Evolutionary conservation across 1,140 invertebrate species (phyloP), one percentile per base, ranked within the genome.

Genomic region (Drosophila sturtevanti): DNA sequence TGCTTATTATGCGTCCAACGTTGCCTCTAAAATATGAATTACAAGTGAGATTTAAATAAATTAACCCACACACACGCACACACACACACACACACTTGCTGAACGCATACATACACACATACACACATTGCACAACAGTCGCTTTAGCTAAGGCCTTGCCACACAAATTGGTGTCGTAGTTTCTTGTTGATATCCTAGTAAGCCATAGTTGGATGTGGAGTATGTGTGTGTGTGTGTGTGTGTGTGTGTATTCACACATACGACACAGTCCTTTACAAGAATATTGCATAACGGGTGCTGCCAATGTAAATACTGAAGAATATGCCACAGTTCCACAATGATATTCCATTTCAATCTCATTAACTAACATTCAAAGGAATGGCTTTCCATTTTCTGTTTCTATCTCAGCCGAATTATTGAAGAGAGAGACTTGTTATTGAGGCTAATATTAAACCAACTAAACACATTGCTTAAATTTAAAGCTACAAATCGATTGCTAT

Each of bases 21-120:
- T 87, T 63, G 63, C 66, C 52, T 72, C 60, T 70, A 77, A 87
- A 87, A 87, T 89, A 87, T 86, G 82, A 86, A 87, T 87, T 85
- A 87, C 82, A 86, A 75, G 82, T 70, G 75, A 77, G 82, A 86
- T 86, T 86, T 86, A 86, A 86, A 86, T 86, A 86, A 86, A 87
- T 86, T 86, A 86, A 75, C 78, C 60, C 63, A 78, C 68, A 68
- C 81, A 78, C 77, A 77, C 62, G 63, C 44, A 63, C 18, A 54
- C 51, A 55, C 51, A 51, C 22, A 68, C 24, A 34, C 22, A 38
- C 31, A 21, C 16, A 44, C n/a, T n/a, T n/a, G n/a, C n/a, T n/a
- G n/a, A n/a, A n/a, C n/a, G n/a, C 37, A 0, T 12, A 14, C 12
- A n/a, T 14, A 41, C 38, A 14, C 38, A 16, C n/a, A 6, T 14